Conservation (phyloP, 1,140 invertebrate genomes). For the Brachionus koreanus region DNA sequence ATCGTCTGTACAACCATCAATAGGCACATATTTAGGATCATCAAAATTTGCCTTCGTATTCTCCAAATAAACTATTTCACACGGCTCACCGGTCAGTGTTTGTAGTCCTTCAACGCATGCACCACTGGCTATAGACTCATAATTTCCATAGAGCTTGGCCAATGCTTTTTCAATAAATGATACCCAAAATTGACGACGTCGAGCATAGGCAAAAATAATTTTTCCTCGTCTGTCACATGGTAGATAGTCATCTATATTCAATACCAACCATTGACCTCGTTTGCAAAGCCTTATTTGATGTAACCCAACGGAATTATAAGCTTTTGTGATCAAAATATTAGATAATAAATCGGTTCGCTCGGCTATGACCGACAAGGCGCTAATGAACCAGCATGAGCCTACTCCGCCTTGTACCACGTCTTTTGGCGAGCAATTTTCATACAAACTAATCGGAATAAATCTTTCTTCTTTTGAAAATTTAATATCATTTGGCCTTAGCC, state of each 20-base stretch:
- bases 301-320: conserved; percentile 79
- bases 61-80: conserved; percentile 53
- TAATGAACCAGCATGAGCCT: conserved; percentile 44
- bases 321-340: conserved; percentile 81
- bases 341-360: conserved; percentile 86
- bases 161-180: conserved; percentile 96
- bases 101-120: conserved; percentile 89
- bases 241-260: conserved; percentile 89
- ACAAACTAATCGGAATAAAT: conserved; percentile 24
- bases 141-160: conserved; percentile 90
- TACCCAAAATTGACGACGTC: conserved; percentile 95
- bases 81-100: conserved; percentile 73
- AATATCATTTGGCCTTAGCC: conserved; percentile 21
- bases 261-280: conserved; percentile 89
- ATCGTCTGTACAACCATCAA: neutral
- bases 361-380: conserved; percentile 85
- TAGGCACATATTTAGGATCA: neutral
- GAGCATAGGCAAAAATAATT: conserved; percentile 68
- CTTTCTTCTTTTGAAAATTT: neutral
- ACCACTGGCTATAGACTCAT: conserved; percentile 88
- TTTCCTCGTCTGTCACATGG: conserved; percentile 70
- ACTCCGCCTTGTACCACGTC: conserved; percentile 41
- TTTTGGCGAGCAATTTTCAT: neutral
- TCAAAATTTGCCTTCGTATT: neutral
- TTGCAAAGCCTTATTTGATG: conserved; percentile 79